phyloP scores from a whole-genome alignment of 2,888 invertebrate genomes.

The Drosophila falleni region DNA sequence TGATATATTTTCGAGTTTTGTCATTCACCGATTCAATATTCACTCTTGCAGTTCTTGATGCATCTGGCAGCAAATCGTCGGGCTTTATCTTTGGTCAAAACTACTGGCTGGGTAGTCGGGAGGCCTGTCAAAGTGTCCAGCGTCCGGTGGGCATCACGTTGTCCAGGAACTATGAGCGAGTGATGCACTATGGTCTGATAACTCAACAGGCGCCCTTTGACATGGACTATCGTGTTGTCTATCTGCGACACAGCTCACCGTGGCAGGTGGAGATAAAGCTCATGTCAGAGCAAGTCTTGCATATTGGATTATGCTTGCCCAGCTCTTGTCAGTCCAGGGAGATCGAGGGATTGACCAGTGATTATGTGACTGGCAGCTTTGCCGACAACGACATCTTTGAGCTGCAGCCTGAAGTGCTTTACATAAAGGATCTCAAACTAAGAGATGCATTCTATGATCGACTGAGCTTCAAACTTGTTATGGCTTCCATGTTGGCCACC shows the following conservation, averaged over 20 bases:
- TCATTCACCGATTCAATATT: too few relatives aligned
- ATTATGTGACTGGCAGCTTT: conserved; percentile 78
- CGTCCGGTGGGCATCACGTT: conserved; percentile 83
- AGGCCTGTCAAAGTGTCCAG: conserved; percentile 86
- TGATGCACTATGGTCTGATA: conserved; percentile 83
- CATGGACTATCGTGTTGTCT: conserved; percentile 85
- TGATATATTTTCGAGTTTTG: too few relatives aligned
- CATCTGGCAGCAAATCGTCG: conserved; percentile 86
- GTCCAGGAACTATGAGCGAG: conserved; percentile 80
- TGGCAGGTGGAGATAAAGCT: conserved; percentile 85
- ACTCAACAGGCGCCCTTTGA: conserved; percentile 83
- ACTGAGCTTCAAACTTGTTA: conserved; percentile 78
- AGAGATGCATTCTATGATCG: conserved; percentile 80
- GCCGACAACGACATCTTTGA: conserved; percentile 83
- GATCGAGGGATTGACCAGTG: conserved; percentile 82
- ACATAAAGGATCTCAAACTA: conserved; percentile 83
- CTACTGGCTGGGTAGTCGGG: conserved; percentile 87
- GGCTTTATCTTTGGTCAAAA: conserved; percentile 88
- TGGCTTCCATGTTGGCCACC: conserved; percentile 70
- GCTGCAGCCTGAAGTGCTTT: conserved; percentile 82
- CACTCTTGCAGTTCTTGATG: conserved; percentile 86
- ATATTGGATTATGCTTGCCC: conserved; percentile 87
- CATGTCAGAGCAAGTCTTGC: conserved; percentile 86
- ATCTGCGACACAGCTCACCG: conserved; percentile 84
- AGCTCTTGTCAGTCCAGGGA: conserved; percentile 85